Evolutionary conservation across 2,797 vertebrate species (phyloP).

Genomic region (Platyrinchus mystaceus): DNA sequence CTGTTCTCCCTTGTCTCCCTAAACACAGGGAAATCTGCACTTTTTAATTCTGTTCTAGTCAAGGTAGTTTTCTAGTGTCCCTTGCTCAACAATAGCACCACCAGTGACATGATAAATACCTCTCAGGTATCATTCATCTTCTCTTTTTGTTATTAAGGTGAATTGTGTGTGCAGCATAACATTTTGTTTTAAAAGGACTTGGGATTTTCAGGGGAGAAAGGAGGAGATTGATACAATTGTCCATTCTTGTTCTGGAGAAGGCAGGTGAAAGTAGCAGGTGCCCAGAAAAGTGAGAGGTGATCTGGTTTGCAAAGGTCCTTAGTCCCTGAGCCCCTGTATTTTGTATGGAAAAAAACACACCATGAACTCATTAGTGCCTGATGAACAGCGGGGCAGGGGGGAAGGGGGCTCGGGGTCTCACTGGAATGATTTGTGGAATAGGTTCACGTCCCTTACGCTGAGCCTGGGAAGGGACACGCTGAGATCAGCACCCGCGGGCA

Average conservation of each 20-base stretch:
- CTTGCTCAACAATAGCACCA: not conserved
- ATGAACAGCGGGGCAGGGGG: not conserved
- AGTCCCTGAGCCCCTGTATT: not conserved
- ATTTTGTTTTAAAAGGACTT: conserved; percentile 21
- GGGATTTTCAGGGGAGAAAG: conserved; percentile 1
- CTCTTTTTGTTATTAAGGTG: conserved; percentile 30
- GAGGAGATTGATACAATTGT: conserved; percentile 22
- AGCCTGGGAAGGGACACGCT: too few relatives aligned
- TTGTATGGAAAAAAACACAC: not conserved
- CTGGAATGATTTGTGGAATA: not conserved
- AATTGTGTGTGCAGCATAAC: conserved; percentile 21
- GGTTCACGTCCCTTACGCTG: accelerated
- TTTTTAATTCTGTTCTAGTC: not conserved
- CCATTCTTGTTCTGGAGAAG: not conserved
- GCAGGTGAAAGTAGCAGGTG: not conserved
- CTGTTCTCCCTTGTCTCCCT: not conserved
- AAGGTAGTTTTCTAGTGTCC: not conserved
- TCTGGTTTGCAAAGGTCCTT: not conserved
- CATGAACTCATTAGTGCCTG: not conserved
- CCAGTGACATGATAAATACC: conserved; percentile 36
- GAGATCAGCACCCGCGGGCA: accelerated
- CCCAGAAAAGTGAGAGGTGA: not conserved
- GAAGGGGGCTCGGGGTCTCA: too few relatives aligned
- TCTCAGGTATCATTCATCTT: conserved; percentile 42
- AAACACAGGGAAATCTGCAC: not conserved